phyloP scores from a whole-genome alignment of 2,888 invertebrate genomes.

The Caenorhabditis drosophilae region DNA sequence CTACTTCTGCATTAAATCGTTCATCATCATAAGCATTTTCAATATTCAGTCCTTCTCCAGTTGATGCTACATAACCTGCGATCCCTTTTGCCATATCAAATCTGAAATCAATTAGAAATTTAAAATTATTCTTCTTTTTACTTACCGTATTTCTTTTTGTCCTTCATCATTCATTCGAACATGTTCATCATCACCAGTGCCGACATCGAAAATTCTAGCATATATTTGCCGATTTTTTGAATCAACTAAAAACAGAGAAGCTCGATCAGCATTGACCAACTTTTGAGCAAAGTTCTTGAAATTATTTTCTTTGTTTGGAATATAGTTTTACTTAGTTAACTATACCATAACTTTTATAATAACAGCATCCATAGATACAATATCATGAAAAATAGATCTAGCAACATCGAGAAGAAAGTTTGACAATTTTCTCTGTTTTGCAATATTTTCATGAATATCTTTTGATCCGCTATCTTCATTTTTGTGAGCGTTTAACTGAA shows the following conservation, averaged over 20 bases:
- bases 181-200: slow-evolving; percentile 57
- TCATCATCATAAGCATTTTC: slow-evolving; percentile 79
- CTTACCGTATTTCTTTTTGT: slow-evolving; percentile 60
- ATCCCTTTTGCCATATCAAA: slow-evolving; percentile 82
- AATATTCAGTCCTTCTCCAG: slow-evolving; percentile 82
- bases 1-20: slow-evolving; percentile 70
- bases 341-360: slow-evolving; percentile 80
- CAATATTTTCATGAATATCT: slow-evolving; percentile 48
- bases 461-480: slow-evolving; percentile 22
- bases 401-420: slow-evolving; percentile 82
- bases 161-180: slow-evolving; percentile 51
- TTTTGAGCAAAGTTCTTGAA: slow-evolving; percentile 79
- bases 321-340: not conserved
- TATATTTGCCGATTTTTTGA: slow-evolving; percentile 79
- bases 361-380: slow-evolving; percentile 82
- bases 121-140: not conserved
- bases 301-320: not conserved
- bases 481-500: slow-evolving; percentile 77
- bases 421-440: slow-evolving; percentile 70
- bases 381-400: slow-evolving; percentile 85
- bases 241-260: slow-evolving; percentile 83
- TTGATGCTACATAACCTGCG: slow-evolving; percentile 82
- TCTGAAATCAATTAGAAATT: slow-evolving; percentile 67
- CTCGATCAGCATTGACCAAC: slow-evolving; percentile 82
- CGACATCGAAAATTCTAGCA: slow-evolving; percentile 81